These are phyloP conservation scores for Dasypogon diadema DNA, from an alignment of 2,888 invertebrate species.

Conservation along the genomic window DNA sequence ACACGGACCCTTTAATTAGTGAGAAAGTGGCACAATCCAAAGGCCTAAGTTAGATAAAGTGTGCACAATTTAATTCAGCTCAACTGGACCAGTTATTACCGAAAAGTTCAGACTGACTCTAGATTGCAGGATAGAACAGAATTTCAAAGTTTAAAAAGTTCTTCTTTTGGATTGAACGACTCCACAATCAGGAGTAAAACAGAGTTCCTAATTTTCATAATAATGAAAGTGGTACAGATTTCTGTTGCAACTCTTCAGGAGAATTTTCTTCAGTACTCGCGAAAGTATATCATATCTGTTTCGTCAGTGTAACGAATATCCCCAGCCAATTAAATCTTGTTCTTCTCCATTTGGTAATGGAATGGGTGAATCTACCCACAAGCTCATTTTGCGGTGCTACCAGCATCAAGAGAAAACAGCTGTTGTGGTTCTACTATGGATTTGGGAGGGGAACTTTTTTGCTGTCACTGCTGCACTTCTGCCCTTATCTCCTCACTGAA, in stretches of 20 bases:
- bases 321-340: too few species aligned
- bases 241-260: too few species aligned
- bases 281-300: too few species aligned
- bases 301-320: too few species aligned
- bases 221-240: not conserved
- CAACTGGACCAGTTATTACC: not conserved
- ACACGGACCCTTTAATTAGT: not conserved
- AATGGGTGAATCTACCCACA: too few species aligned
- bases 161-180: not conserved
- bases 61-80: not conserved
- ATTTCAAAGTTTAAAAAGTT: not conserved
- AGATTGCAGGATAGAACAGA: not conserved
- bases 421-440: not conserved
- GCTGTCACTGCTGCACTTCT: not conserved
- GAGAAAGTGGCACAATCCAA: not conserved
- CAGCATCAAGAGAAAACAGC: not conserved
- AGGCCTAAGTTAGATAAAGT: not conserved
- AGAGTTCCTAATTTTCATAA: not conserved
- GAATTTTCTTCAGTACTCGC: too few species aligned
- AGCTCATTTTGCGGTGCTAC: too few species aligned
- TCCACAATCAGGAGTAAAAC: not conserved
- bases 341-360: too few species aligned
- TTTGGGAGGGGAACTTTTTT: not conserved
- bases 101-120: not conserved
- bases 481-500: not conserved